phyloP scores from a whole-genome alignment of 2,888 invertebrate species.

The Amphipoea oculea region DNA sequence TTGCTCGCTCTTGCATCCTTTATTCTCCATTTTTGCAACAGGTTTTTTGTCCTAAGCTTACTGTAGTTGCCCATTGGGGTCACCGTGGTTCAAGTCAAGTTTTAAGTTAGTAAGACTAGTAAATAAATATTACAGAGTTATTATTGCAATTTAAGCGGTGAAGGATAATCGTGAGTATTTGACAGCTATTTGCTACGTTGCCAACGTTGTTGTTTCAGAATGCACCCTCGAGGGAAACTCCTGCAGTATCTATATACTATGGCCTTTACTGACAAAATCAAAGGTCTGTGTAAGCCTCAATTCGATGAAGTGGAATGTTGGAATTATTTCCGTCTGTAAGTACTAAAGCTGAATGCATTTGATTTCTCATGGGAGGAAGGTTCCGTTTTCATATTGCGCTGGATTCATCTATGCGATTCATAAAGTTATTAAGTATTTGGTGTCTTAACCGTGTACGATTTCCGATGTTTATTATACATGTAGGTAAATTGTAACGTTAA shows the following conservation, averaged over 20 bases:
- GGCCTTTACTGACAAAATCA: not conserved
- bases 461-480: too few relatives aligned
- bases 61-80: too few relatives aligned
- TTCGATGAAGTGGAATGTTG: not conserved
- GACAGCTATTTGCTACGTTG: not conserved
- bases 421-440: not conserved
- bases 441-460: not conserved
- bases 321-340: not conserved
- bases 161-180: not conserved
- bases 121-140: not conserved
- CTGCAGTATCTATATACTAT: not conserved
- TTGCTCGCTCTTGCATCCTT: too few relatives aligned
- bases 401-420: not conserved
- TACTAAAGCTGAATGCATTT: conserved; percentile 27
- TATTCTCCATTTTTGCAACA: not conserved
- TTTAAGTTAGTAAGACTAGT: not conserved
- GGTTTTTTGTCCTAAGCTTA: not conserved
- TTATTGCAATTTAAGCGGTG: not conserved
- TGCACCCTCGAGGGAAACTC: not conserved
- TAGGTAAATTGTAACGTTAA: not conserved
- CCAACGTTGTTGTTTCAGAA: not conserved
- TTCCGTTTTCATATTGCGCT: conserved; percentile 1
- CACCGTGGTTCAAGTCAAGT: not conserved
- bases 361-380: conserved; percentile 38
- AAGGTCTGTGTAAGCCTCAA: conserved; percentile 1